Evolutionary conservation across 2,113 vertebrate species (phyloP).

Genomic region (Aleadryas rufinucha): DNA sequence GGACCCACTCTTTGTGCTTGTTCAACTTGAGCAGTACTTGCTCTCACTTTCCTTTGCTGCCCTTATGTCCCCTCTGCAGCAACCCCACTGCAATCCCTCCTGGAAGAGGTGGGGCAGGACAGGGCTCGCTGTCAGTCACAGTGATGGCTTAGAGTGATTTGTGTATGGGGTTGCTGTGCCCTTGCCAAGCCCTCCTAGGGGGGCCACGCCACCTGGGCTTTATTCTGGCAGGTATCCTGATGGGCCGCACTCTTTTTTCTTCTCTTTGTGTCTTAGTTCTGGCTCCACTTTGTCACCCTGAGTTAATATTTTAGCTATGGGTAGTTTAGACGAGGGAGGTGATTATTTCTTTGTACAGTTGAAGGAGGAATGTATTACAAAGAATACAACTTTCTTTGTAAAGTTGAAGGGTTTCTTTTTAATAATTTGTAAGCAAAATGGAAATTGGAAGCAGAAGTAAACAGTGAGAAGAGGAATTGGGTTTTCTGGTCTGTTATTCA

Average conservation of each 20-base stretch:
- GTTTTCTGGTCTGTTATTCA: neutral
- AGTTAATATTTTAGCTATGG: neutral
- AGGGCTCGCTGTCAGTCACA: neutral
- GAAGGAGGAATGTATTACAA: too few species aligned
- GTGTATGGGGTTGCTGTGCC: neutral
- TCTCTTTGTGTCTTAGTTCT: neutral
- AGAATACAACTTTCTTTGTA: too few species aligned
- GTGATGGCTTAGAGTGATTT: rapidly evolving
- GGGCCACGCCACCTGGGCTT: neutral
- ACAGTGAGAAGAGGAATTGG: slow-evolving; percentile 51
- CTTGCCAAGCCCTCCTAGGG: rapidly evolving
- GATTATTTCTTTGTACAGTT: neutral
- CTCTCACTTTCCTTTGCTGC: neutral
- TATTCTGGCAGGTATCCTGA: neutral
- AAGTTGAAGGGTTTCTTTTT: neutral
- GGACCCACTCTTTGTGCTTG: neutral
- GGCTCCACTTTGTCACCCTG: neutral
- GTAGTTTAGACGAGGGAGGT: neutral
- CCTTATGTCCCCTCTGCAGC: neutral
- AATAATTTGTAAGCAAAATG: neutral
- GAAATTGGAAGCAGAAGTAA: slow-evolving; percentile 51
- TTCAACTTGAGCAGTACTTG: neutral
- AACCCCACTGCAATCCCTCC: neutral
- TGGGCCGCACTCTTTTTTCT: neutral
- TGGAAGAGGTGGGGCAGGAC: neutral